Evolutionary conservation across 2,113 vertebrate species (phyloP).

Genomic region (Neodon shergylaensis): DNA sequence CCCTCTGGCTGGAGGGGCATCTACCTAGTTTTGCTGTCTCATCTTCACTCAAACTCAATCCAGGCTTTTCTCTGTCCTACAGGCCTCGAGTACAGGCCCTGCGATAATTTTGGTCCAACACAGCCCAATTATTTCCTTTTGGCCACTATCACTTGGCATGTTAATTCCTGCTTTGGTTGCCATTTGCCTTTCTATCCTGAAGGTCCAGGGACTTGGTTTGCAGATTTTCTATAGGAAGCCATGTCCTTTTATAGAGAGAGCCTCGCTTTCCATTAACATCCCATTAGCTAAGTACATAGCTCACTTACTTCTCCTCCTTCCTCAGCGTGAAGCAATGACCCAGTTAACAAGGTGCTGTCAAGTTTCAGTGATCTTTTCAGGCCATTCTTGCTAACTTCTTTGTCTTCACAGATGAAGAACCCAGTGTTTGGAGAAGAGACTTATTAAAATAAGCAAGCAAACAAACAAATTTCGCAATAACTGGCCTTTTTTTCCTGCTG

Average conservation of each 20-base stretch:
- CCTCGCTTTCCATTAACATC: slow-evolving; percentile 29
- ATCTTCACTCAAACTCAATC: too few relatives aligned
- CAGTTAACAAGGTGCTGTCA: neutral
- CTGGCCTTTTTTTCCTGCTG: slow-evolving; percentile 17
- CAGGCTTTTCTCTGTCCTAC: too few relatives aligned
- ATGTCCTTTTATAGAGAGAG: slow-evolving; percentile 20
- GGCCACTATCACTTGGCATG: neutral
- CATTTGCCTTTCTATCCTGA: neutral
- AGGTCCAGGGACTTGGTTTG: neutral
- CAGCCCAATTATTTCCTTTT: neutral
- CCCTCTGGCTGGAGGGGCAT: too few relatives aligned
- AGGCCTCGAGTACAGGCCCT: too few relatives aligned
- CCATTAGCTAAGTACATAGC: neutral
- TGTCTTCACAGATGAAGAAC: neutral
- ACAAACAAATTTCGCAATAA: neutral
- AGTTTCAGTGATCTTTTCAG: neutral
- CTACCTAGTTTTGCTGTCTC: too few relatives aligned
- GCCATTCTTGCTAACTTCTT: neutral
- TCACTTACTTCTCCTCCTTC: neutral
- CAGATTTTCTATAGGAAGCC: slow-evolving; percentile 24
- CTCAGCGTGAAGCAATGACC: neutral
- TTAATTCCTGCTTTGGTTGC: slow-evolving; percentile 37
- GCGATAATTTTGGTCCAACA: too few relatives aligned
- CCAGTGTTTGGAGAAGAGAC: slow-evolving; percentile 37
- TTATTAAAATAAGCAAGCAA: slow-evolving; percentile 31